phyloP scores from a whole-genome alignment of 2,797 vertebrate species.

The Pangasius macronema region DNA sequence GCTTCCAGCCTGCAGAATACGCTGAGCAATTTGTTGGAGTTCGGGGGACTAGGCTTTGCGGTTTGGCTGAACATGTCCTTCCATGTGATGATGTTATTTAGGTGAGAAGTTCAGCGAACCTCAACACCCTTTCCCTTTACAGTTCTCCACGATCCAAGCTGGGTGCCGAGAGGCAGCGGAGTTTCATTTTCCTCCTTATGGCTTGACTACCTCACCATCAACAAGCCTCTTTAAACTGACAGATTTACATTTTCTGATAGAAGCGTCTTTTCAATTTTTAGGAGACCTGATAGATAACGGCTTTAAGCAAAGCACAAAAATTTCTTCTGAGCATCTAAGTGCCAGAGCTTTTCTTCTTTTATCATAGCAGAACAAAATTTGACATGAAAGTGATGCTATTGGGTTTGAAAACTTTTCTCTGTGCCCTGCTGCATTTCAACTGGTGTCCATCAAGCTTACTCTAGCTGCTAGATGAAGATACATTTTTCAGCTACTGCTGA shows the following conservation, averaged over 20 bases:
- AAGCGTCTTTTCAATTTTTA: slow-evolving; percentile 14
- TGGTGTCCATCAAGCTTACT: slow-evolving; percentile 38
- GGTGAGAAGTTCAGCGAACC: slow-evolving; percentile 20
- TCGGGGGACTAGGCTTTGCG: slow-evolving; percentile 22
- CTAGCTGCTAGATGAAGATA: slow-evolving; percentile 22
- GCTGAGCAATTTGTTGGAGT: slow-evolving; percentile 31
- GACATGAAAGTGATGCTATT: slow-evolving; percentile 21
- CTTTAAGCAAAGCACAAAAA: neutral
- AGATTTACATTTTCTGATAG: slow-evolving; percentile 18
- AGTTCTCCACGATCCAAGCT: neutral
- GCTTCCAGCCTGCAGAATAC: neutral
- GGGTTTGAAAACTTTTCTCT: slow-evolving; percentile 33
- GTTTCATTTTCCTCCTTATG: neutral
- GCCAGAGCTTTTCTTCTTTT: slow-evolving; percentile 11
- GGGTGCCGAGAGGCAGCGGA: neutral
- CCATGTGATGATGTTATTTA: slow-evolving; percentile 30
- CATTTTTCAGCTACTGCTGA: slow-evolving; percentile 32
- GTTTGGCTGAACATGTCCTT: slow-evolving; percentile 32
- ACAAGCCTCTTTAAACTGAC: neutral
- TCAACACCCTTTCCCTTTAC: slow-evolving; percentile 3
- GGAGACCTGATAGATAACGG: slow-evolving; percentile 3
- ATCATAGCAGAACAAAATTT: slow-evolving; percentile 23
- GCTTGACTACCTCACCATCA: neutral
- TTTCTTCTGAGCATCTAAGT: neutral
- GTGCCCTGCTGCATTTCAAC: slow-evolving; percentile 33